phyloP scores from a whole-genome alignment of 1,140 invertebrate species.

The Bombus picipes region DNA sequence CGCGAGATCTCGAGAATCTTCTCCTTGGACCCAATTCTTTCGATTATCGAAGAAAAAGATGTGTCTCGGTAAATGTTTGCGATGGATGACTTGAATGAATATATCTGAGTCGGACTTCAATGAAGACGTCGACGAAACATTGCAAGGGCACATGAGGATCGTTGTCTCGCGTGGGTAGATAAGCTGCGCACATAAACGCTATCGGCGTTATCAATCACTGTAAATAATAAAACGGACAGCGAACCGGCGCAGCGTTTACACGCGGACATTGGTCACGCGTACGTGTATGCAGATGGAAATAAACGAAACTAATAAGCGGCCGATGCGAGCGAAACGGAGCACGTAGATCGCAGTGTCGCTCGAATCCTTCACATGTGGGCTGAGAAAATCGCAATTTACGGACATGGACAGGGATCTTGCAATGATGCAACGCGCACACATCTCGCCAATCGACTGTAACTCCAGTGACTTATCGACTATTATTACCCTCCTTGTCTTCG shows the following conservation, averaged over 20 bases:
- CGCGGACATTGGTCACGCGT: too few relatives aligned
- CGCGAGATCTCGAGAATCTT: background rate
- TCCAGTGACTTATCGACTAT: conserved; percentile 58
- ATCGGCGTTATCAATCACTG: conserved; percentile 26
- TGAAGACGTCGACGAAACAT: background rate
- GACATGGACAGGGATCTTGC: conserved; percentile 3
- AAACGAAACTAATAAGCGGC: conserved; percentile 4
- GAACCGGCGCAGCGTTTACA: background rate
- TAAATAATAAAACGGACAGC: conserved; percentile 34
- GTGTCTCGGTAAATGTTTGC: background rate
- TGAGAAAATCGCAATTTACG: conserved; percentile 54
- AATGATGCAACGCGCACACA: conserved; percentile 40
- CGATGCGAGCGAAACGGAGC: background rate
- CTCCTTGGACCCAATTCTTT: background rate
- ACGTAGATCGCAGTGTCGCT: background rate
- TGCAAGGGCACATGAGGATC: background rate
- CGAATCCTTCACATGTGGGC: background rate
- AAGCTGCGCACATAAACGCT: background rate
- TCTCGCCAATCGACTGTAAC: conserved; percentile 34
- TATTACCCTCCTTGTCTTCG: conserved; percentile 53
- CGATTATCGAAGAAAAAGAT: background rate
- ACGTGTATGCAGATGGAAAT: background rate
- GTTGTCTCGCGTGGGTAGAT: conserved; percentile 17
- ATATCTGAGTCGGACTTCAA: background rate
- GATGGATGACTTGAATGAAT: background rate